Conservation (phyloP, 2,888 invertebrate genomes). For the Lottia gigantea region DNA sequence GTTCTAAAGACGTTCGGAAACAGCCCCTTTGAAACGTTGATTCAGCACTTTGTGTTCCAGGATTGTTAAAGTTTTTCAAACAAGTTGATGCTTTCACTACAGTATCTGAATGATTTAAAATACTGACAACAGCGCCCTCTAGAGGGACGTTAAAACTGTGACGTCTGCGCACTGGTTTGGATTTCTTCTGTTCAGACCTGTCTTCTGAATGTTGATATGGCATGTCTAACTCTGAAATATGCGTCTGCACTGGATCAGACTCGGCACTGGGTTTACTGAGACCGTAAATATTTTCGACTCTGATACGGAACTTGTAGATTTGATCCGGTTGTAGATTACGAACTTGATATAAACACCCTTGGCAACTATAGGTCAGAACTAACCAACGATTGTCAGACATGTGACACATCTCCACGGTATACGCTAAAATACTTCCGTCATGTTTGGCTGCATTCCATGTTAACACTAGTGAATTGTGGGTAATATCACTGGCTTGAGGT, state of each 20-base stretch:
- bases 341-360: constrained; percentile 51
- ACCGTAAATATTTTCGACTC: constrained; percentile 55
- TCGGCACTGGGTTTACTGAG: constrained; percentile 48
- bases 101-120: constrained; percentile 33
- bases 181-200: not conserved
- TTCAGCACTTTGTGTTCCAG: constrained; percentile 11
- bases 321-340: constrained; percentile 46
- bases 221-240: constrained; percentile 21
- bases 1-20: constrained; percentile 24
- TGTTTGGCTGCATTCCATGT: constrained; percentile 64
- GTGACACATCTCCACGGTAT: constrained; percentile 46
- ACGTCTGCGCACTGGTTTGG: constrained; percentile 13
- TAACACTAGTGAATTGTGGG: constrained; percentile 55
- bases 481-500: constrained; percentile 46
- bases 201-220: not conserved
- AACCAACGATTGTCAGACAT: constrained; percentile 44
- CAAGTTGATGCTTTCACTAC: constrained; percentile 15
- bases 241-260: constrained; percentile 64
- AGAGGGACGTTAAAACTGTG: constrained; percentile 34
- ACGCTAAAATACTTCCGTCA: constrained; percentile 44
- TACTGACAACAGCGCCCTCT: constrained; percentile 30
- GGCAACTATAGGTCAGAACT: constrained; percentile 51
- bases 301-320: constrained; percentile 48
- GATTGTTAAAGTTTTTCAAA: not conserved
- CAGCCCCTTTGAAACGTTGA: constrained; percentile 21